Conservation (phyloP, 2,888 invertebrate species). For the Xiphydria camelus region DNA sequence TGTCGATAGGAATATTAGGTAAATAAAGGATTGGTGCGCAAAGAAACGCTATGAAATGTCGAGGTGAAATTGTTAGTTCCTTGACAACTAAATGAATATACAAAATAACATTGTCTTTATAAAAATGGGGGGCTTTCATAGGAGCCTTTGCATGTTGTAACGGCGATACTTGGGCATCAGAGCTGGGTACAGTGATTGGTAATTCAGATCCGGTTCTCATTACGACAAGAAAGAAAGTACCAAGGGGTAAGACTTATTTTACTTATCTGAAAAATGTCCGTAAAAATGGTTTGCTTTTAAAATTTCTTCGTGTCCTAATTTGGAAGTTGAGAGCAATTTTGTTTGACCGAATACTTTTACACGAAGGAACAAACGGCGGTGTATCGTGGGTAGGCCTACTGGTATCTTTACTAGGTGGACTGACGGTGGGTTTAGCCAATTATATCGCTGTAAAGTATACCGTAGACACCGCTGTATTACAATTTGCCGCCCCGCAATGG, state of each 20-base stretch:
- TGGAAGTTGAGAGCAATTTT: neutral
- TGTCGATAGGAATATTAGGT: slow-evolving; percentile 79
- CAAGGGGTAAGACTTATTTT: slow-evolving; percentile 66
- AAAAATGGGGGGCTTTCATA: too few species aligned
- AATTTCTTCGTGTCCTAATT: neutral
- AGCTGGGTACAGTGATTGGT: slow-evolving; percentile 78
- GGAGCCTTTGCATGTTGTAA: slow-evolving; percentile 79
- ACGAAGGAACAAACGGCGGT: slow-evolving; percentile 84
- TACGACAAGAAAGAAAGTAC: slow-evolving; percentile 74
- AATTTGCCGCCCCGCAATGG: slow-evolving; percentile 74
- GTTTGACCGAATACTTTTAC: neutral
- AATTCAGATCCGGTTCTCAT: slow-evolving; percentile 73
- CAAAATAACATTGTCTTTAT: too few species aligned
- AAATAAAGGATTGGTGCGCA: slow-evolving; percentile 25
- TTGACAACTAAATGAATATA: too few species aligned
- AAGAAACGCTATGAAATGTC: too few species aligned
- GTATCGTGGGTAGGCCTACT: slow-evolving; percentile 69
- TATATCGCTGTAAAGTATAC: slow-evolving; percentile 70
- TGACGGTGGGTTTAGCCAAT: slow-evolving; percentile 72
- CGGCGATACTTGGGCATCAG: slow-evolving; percentile 92
- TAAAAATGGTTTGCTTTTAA: slow-evolving; percentile 1
- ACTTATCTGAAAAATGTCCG: too few species aligned
- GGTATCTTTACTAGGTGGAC: slow-evolving; percentile 69
- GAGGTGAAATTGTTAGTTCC: too few species aligned
- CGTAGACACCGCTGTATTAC: slow-evolving; percentile 63